These are phyloP conservation scores for Pristionchus exspectatus DNA, from an alignment of 2,888 invertebrate species.

Conservation along the genomic window DNA sequence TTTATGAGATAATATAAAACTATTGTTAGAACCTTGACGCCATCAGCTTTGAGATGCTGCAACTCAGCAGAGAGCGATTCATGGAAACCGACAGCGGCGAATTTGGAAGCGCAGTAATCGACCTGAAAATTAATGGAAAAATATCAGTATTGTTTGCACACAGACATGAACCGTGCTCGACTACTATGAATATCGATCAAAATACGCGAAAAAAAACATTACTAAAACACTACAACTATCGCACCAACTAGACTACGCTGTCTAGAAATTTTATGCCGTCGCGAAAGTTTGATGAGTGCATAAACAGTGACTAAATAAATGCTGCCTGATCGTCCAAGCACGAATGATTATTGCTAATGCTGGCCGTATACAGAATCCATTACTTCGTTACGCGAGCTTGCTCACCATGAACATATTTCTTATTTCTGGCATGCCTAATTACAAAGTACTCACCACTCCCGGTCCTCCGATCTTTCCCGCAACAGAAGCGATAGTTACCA, in stretches of 20 bases:
- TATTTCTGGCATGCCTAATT: too few relatives aligned
- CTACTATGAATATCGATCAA: too few relatives aligned
- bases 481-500: constrained; percentile 90
- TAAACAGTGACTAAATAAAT: too few relatives aligned
- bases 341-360: too few relatives aligned
- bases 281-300: background rate
- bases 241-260: background rate
- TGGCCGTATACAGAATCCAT: too few relatives aligned
- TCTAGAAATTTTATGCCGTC: background rate
- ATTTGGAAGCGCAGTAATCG: constrained; percentile 12
- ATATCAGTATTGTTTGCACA: too few relatives aligned
- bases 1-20: background rate
- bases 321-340: too few relatives aligned
- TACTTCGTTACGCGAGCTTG: too few relatives aligned
- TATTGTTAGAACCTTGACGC: background rate
- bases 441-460: constrained; percentile 64
- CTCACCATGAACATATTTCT: too few relatives aligned
- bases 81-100: constrained; percentile 8
- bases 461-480: constrained; percentile 89
- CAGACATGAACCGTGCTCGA: too few relatives aligned
- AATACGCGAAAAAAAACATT: background rate
- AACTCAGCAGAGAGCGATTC: constrained; percentile 82
- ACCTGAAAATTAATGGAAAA: background rate
- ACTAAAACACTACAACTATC: background rate
- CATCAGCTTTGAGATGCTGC: constrained; percentile 48